A percentile compares a stretch with the other conserved stretches of the same genome.
Evolutionary conservation across 2,113 vertebrate genomes (phyloP).

Genomic region (Jacana jacana): DNA sequence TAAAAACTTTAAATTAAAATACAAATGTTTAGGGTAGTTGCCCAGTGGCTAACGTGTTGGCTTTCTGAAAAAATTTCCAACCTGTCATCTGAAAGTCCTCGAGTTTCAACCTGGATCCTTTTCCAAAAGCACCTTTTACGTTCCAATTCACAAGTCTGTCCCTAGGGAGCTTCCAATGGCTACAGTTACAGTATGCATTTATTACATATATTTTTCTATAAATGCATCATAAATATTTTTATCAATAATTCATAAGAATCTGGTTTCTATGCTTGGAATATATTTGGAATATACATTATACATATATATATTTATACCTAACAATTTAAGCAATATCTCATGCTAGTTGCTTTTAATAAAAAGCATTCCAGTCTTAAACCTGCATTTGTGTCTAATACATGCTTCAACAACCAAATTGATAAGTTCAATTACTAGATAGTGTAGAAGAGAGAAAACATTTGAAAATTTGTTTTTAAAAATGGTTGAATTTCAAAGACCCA

Average conservation of each 20-base stretch:
- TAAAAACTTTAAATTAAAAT: conserved; percentile 70
- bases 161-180: conserved; percentile 69
- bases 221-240: conserved; percentile 84
- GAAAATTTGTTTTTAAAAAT: conserved; percentile 59
- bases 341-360: conserved; percentile 82
- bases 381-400: conserved; percentile 73
- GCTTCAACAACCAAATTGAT: conserved; percentile 70
- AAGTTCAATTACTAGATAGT: conserved; percentile 54
- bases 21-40: conserved; percentile 78
- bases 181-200: conserved; percentile 70
- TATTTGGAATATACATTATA: conserved; percentile 83
- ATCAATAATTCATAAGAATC: conserved; percentile 79
- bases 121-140: conserved; percentile 62
- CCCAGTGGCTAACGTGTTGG: conserved; percentile 70
- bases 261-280: conserved; percentile 79
- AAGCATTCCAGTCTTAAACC: conserved; percentile 77
- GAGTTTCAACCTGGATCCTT: conserved; percentile 56
- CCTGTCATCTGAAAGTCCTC: background rate
- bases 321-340: conserved; percentile 79
- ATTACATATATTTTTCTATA: conserved; percentile 71
- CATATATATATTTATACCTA: conserved; percentile 77
- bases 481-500: conserved; percentile 73
- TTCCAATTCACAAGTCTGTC: conserved; percentile 50
- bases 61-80: conserved; percentile 58
- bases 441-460: conserved; percentile 68